Base-by-base conservation (phyloP, 2,113 vertebrate genomes). In the Herpailurus yagouaroundi region DNA sequence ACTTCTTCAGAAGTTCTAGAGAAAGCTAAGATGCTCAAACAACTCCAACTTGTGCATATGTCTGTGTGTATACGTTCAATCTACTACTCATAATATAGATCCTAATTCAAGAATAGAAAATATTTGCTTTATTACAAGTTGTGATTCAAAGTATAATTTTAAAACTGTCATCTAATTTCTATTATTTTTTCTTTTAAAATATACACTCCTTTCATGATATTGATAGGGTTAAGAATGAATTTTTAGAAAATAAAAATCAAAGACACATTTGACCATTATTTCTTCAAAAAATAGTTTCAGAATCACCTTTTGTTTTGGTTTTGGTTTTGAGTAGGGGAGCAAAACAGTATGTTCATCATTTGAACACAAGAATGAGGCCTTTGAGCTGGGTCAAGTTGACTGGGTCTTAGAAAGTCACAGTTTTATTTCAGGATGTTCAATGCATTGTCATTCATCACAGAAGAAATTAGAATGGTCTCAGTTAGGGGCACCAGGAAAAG, bases 1-100 rank as follows among this genome's bases (percentile, higher is more conserved):
- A 85, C 80, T 93, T 92, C 31, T 82, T 95, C 38, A 36, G 11
- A 90, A 81, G 36, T 97, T 95, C 60, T 84, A 90, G 6, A 92
- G 41, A 94, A 79, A 91, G 38, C n/a, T 33, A 77, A 95, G 82
- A 74, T 80, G 1, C 19, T 87, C 19, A 90, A 91, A 79, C 14
- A 63, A 9, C 3, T 68, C 52, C 71, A 81, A 69, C 41, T 79
- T 36, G 23, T 82, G 25, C 55, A 23, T 36, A 33, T 33, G 8
- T 31, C 33, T 93, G 11, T 84, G n/a, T 10, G 23, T 36, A 9
- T 33, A 41, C 50, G 45, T 80, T 48, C 18, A 25, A 63, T 41
- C 38, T 50, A 89, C 25, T 89, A 48, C 19, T 80, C 38, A 64
- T 74, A 66, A 52, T 55, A 95, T n/a, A 36, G n/a, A 84, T 41